Percentiles rank a stretch among this genome's conserved stretches.
Evolutionary conservation across 2,797 vertebrate species (phyloP).

Genomic region (Gambelia wislizenii): DNA sequence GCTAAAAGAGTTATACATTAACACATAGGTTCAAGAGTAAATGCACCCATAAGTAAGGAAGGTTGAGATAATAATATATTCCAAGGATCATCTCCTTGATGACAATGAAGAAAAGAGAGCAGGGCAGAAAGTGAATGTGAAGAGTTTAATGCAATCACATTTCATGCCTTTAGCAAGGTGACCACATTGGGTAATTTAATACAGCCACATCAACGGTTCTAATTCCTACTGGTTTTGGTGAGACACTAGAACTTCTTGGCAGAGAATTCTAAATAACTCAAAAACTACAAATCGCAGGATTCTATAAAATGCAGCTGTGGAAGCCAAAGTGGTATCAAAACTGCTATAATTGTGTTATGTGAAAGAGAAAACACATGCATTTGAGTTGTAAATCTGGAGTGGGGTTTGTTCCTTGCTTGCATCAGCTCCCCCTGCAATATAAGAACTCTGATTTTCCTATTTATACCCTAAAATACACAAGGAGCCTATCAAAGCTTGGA

Average conservation of each 20-base stretch:
- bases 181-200: background rate
- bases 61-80: background rate
- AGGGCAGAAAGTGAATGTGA: background rate
- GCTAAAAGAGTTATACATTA: constrained; percentile 20
- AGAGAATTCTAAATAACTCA: too few species aligned
- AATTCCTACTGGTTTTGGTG: background rate
- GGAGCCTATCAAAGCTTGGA: too few species aligned
- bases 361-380: background rate
- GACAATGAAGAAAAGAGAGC: background rate
- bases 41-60: background rate
- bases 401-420: background rate
- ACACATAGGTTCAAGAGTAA: background rate
- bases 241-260: too few species aligned
- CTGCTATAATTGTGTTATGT: too few species aligned
- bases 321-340: too few species aligned
- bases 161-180: background rate
- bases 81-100: background rate
- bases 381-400: background rate
- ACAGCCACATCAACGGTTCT: background rate
- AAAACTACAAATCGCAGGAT: background rate
- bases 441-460: too few species aligned
- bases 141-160: background rate
- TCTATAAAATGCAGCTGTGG: too few species aligned
- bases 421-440: too few species aligned
- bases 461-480: too few species aligned